A percentile compares a stretch with the other conserved stretches of the same genome.
phyloP scores from a whole-genome alignment of 1,140 invertebrate species.

The Drosophila oshimai region DNA sequence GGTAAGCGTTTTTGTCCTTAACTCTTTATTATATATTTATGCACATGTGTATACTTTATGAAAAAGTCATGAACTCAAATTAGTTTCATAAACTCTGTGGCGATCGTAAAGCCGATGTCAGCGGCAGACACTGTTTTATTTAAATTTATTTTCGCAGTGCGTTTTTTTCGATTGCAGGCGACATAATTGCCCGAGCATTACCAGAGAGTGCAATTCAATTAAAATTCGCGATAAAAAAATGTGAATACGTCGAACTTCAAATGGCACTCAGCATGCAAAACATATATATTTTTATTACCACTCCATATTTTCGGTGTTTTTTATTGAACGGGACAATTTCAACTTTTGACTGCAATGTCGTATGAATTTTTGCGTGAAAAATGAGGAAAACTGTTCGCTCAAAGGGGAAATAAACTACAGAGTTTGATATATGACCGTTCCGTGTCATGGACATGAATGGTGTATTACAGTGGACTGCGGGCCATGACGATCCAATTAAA shows the following conservation, averaged over 20 bases:
- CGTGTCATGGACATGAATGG: slow-evolving; percentile 38
- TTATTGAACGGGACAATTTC: slow-evolving; percentile 1
- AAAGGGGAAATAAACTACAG: slow-evolving; percentile 25
- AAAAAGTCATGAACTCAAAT: slow-evolving; percentile 48
- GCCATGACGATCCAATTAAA: slow-evolving; percentile 56
- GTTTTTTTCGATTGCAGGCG: slow-evolving; percentile 3
- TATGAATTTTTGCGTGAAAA: slow-evolving; percentile 40
- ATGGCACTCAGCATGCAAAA: slow-evolving; percentile 30
- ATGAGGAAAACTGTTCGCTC: slow-evolving; percentile 17
- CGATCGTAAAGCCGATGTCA: slow-evolving; percentile 43
- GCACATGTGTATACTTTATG: slow-evolving; percentile 9
- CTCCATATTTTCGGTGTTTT: slow-evolving; percentile 5
- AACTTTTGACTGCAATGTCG: slow-evolving; percentile 34
- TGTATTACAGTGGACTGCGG: slow-evolving; percentile 49
- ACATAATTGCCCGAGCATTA: slow-evolving; percentile 57
- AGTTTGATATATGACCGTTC: slow-evolving; percentile 36
- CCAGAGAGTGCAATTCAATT: slow-evolving; percentile 51
- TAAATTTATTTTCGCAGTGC: slow-evolving; percentile 17
- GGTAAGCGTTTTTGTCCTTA: neutral
- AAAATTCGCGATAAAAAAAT: slow-evolving; percentile 32
- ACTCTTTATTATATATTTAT: slow-evolving; percentile 8
- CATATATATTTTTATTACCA: slow-evolving; percentile 27
- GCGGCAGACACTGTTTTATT: slow-evolving; percentile 32
- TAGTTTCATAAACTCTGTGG: slow-evolving; percentile 47
- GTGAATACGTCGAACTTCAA: slow-evolving; percentile 36